Evolutionary conservation across 2,797 vertebrate species (phyloP).

Genomic region (Catamblyrhynchus diadema): DNA sequence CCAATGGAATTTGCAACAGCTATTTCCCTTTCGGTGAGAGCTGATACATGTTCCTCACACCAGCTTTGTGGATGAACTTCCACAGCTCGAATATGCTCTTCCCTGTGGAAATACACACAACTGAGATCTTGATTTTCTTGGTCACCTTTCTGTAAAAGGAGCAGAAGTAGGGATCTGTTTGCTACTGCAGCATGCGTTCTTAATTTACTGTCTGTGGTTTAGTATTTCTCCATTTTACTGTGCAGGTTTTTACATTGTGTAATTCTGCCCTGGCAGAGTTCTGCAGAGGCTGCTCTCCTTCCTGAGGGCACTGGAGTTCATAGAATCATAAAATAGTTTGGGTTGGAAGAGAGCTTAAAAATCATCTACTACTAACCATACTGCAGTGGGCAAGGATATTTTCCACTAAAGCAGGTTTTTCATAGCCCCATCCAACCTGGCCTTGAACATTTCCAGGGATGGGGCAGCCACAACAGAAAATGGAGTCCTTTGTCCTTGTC

Average conservation of each 20-base stretch:
- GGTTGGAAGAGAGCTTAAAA: neutral
- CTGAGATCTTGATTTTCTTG: neutral
- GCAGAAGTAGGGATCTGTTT: neutral
- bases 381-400: neutral
- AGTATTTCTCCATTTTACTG: neutral
- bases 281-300: neutral
- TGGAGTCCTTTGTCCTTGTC: rapidly evolving
- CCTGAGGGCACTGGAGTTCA: neutral
- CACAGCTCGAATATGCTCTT: neutral
- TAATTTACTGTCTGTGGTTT: neutral
- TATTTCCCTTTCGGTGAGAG: neutral
- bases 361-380: neutral
- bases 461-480: neutral
- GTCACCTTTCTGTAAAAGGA: neutral
- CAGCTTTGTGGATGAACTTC: neutral
- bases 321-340: neutral
- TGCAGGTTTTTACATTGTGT: neutral
- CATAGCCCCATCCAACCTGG: neutral
- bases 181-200: neutral
- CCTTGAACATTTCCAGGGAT: neutral
- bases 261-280: neutral
- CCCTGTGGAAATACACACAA: neutral
- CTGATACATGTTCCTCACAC: neutral
- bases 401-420: neutral
- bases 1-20: neutral